Evolutionary conservation across 2,888 invertebrate species (phyloP).

Genomic region (Ephialtes manifestator): DNA sequence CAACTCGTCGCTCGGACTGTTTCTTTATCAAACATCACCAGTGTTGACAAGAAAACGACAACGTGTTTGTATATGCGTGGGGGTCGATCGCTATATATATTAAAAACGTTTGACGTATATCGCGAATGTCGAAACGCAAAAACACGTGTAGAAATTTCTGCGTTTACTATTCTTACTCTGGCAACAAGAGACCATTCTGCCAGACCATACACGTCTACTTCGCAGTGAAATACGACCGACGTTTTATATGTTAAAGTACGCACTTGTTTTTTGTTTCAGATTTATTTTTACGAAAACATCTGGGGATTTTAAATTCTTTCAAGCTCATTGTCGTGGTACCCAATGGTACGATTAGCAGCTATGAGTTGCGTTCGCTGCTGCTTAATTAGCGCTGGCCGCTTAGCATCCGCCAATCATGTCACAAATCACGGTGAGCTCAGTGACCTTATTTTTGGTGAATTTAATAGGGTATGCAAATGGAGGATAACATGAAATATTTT

Average conservation of each 20-base stretch:
- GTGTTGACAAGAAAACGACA: constrained; percentile 26
- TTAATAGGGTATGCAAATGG: neutral
- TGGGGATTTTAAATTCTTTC: neutral
- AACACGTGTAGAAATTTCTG: constrained; percentile 56
- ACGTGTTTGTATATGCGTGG: constrained; percentile 15
- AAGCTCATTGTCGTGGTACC: neutral
- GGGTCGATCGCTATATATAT: neutral
- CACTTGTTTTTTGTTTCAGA: constrained; percentile 48
- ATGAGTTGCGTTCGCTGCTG: constrained; percentile 85
- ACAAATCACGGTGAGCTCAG: constrained; percentile 81
- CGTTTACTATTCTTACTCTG: constrained; percentile 56
- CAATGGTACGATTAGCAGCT: constrained; percentile 50
- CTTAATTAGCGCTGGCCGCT: constrained; percentile 82
- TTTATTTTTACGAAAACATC: constrained; percentile 48
- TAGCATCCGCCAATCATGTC: constrained; percentile 83
- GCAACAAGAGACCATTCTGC: constrained; percentile 13
- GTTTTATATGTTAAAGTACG: constrained; percentile 7
- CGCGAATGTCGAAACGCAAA: constrained; percentile 49
- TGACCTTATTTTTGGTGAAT: constrained; percentile 4
- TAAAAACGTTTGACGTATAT: constrained; percentile 9
- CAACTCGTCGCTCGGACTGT: neutral
- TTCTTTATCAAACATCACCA: neutral
- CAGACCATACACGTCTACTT: neutral
- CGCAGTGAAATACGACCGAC: neutral
- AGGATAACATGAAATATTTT: neutral